Evolutionary conservation across 2,113 vertebrate species (phyloP).

Genomic region (Hippopotamus amphibius): DNA sequence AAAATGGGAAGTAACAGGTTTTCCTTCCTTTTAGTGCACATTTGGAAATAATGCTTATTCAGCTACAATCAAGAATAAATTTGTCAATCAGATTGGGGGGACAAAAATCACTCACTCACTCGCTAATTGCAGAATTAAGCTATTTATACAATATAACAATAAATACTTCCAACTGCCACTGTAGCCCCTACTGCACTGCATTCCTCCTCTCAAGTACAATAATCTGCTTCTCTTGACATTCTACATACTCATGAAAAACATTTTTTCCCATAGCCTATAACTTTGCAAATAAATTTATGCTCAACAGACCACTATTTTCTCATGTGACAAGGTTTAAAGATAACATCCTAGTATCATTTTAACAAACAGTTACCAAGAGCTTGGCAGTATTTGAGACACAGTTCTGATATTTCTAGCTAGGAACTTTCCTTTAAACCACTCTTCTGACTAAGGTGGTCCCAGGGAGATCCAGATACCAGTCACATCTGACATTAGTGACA

Average conservation of each 20-base stretch:
- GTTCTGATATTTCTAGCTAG: background rate
- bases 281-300: background rate
- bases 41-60: constrained; percentile 64
- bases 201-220: background rate
- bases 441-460: background rate
- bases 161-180: constrained; percentile 36
- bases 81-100: constrained; percentile 54
- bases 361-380: background rate
- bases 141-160: constrained; percentile 46
- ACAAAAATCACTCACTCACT: constrained; percentile 52
- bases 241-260: background rate
- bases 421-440: background rate
- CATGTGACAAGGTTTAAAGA: background rate
- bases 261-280: background rate
- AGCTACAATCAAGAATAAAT: constrained; percentile 56
- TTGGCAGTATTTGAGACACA: background rate
- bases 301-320: background rate
- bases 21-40: constrained; percentile 23
- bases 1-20: background rate
- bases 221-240: background rate
- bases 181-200: background rate
- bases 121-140: constrained; percentile 69
- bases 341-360: background rate
- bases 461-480: background rate
- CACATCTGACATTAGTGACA: background rate